A percentile compares a stretch with the other conserved stretches of the same genome.
These are phyloP conservation scores for Agonopterix heracliana DNA, from an alignment of 2,888 invertebrate genomes.

Conservation along the genomic window DNA sequence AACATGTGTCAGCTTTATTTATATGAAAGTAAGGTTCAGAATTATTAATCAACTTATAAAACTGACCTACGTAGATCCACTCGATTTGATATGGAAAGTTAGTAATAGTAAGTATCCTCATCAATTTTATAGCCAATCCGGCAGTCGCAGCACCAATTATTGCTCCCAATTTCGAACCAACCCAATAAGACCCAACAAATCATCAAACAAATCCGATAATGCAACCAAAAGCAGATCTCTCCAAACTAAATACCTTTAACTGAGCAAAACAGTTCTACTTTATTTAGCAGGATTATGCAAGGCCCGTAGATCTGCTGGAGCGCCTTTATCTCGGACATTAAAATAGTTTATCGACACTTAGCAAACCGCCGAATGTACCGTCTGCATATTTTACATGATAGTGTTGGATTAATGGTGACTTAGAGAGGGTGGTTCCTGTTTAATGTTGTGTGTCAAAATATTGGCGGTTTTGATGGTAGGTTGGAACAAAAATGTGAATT, in stretches of 20 bases:
- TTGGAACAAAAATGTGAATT: neutral
- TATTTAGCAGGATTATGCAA: conserved; percentile 5
- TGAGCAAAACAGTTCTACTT: conserved; percentile 1
- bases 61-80: too few species aligned
- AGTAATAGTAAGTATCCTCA: too few species aligned
- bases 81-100: too few species aligned
- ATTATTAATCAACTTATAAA: too few species aligned
- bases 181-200: too few species aligned
- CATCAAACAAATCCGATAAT: too few species aligned
- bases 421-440: neutral
- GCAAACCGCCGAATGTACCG: conserved; percentile 1
- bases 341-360: conserved; percentile 15
- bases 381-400: conserved; percentile 7
- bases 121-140: neutral
- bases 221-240: too few species aligned
- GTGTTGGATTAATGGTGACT: conserved; percentile 6
- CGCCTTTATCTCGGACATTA: conserved; percentile 12
- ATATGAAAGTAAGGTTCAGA: too few species aligned
- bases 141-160: too few species aligned
- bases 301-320: conserved; percentile 1
- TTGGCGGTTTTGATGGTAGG: neutral
- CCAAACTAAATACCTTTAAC: neutral
- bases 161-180: too few species aligned
- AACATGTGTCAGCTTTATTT: too few species aligned
- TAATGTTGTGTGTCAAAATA: neutral